Percentiles rank a stretch among this genome's conserved stretches.
Conservation (phyloP, 2,113 vertebrate species). For the Microtus pennsylvanicus region DNA sequence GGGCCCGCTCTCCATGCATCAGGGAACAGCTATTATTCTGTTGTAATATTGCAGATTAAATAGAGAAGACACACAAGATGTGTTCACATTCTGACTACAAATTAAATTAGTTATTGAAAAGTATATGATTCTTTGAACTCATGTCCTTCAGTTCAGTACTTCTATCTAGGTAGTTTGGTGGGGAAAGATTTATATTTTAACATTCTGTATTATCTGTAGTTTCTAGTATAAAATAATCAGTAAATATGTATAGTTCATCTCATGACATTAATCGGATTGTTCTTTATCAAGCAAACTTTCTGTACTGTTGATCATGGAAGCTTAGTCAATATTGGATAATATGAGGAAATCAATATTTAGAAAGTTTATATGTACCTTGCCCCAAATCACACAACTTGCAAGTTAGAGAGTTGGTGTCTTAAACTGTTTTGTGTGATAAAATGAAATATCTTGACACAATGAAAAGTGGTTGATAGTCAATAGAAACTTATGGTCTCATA, state of each 20-base stretch:
- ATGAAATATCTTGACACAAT: background rate
- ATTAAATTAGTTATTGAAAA: background rate
- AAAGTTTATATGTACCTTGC: background rate
- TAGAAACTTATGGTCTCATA: background rate
- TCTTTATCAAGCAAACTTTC: background rate
- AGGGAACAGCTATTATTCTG: background rate
- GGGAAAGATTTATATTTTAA: background rate
- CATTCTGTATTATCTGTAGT: background rate
- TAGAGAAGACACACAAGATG: background rate
- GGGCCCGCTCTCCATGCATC: too few relatives aligned
- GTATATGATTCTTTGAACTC: background rate
- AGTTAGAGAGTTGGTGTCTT: background rate
- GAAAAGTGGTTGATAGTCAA: background rate
- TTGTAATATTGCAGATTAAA: slow-evolving; percentile 28
- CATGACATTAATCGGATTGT: background rate
- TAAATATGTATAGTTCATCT: background rate
- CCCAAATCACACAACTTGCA: background rate
- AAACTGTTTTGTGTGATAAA: background rate
- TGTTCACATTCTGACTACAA: background rate
- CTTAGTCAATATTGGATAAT: background rate
- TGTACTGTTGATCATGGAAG: background rate
- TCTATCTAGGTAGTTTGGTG: background rate
- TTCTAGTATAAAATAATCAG: background rate
- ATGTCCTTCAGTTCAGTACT: background rate
- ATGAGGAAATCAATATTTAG: background rate